Evolutionary conservation across 1,140 invertebrate genomes (phyloP).

Genomic region (Cyclina sinensis): DNA sequence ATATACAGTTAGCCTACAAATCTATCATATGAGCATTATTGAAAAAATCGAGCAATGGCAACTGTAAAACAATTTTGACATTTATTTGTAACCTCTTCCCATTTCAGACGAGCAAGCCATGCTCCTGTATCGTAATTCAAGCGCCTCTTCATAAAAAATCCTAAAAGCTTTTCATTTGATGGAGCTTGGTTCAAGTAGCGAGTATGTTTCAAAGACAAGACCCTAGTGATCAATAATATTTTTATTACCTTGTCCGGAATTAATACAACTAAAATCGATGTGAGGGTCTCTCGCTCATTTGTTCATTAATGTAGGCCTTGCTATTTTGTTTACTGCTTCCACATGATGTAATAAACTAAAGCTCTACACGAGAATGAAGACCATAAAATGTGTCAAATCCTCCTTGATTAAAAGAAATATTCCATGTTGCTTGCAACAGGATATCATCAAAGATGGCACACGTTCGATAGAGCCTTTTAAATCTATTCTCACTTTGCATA

Average conservation of each 20-base stretch:
- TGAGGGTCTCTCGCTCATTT: constrained; percentile 23
- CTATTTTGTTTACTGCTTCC: constrained; percentile 62
- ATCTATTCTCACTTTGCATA: constrained; percentile 45
- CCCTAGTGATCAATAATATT: constrained; percentile 56
- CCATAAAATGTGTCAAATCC: constrained; percentile 45
- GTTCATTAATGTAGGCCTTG: constrained; percentile 51
- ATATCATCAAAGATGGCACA: constrained; percentile 50
- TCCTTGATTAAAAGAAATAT: constrained; percentile 59
- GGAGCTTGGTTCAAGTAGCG: constrained; percentile 30
- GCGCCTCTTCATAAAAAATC: constrained; percentile 31
- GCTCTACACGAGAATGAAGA: constrained; percentile 39
- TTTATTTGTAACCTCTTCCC: neutral
- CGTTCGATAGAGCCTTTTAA: constrained; percentile 30
- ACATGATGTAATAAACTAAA: constrained; percentile 53
- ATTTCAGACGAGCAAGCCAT: neutral
- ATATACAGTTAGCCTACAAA: no score
- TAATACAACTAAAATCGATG: constrained; percentile 49
- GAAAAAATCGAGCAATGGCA: no score
- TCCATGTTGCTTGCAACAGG: constrained; percentile 52
- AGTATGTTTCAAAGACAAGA: constrained; percentile 7
- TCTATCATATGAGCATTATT: no score
- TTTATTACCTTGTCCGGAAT: constrained; percentile 54
- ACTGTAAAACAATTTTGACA: neutral
- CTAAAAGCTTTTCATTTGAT: constrained; percentile 31
- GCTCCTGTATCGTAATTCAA: neutral